Conservation (phyloP, 92 coral and sea anemone species). For the Epizoanthus ramosus region DNA sequence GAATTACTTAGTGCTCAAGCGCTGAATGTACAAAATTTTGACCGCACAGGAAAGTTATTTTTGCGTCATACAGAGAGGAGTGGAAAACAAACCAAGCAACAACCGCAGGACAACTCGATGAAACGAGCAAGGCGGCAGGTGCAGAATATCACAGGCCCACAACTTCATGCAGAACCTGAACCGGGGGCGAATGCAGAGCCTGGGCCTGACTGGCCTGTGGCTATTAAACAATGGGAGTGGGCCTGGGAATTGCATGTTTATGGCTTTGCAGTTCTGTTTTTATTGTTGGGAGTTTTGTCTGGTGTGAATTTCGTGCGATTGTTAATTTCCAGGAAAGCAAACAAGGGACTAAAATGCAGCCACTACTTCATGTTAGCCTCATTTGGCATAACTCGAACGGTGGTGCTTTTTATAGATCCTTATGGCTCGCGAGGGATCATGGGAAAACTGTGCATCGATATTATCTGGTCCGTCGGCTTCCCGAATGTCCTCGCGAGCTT, state of each 20-base stretch:
- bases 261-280: constrained; percentile 33
- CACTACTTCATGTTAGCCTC: constrained; percentile 32
- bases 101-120: not conserved
- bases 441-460: not conserved
- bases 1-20: too few species aligned
- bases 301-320: constrained; percentile 19
- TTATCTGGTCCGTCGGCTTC: constrained; percentile 46
- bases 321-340: not conserved
- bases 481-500: constrained; percentile 47
- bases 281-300: constrained; percentile 39
- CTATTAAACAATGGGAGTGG: constrained; percentile 56
- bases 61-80: too few species aligned
- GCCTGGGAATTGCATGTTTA: constrained; percentile 66
- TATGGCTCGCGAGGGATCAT: constrained; percentile 42
- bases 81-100: not conserved
- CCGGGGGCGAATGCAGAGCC: constrained; percentile 46
- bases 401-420: constrained; percentile 57
- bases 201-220: constrained; percentile 59
- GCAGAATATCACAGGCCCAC: not conserved
- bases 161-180: not conserved
- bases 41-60: too few species aligned
- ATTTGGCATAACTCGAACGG: constrained; percentile 55
- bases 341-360: constrained; percentile 33
- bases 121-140: not conserved
- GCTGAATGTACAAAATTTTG: too few species aligned